These are phyloP conservation scores for Tachystola acroxantha DNA, from an alignment of 2,888 invertebrate genomes.

Conservation along the genomic window DNA sequence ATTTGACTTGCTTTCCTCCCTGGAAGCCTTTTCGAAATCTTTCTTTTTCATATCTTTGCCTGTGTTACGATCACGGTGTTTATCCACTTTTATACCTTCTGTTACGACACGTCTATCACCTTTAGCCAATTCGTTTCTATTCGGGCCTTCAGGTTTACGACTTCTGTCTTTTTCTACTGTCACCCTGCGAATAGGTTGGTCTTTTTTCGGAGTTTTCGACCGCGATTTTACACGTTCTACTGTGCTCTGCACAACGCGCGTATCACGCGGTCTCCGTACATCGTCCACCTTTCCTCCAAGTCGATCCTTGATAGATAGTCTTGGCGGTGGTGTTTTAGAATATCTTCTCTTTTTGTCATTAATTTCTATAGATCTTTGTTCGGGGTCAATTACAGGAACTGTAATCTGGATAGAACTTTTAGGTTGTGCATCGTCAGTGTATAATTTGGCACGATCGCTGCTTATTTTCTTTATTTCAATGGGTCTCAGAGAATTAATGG, in stretches of 20 bases:
- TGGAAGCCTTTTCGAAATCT: slow-evolving; percentile 37
- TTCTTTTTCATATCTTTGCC: slow-evolving; percentile 37
- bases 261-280: slow-evolving; percentile 69
- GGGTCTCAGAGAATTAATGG: slow-evolving; percentile 87
- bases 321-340: slow-evolving; percentile 77
- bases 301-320: slow-evolving; percentile 87
- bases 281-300: slow-evolving; percentile 87
- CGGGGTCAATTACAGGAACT: slow-evolving; percentile 64
- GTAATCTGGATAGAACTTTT: slow-evolving; percentile 72
- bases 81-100: slow-evolving; percentile 41
- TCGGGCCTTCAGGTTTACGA: slow-evolving; percentile 47
- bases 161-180: slow-evolving; percentile 66
- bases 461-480: slow-evolving; percentile 87
- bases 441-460: slow-evolving; percentile 82
- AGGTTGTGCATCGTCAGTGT: slow-evolving; percentile 69
- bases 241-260: slow-evolving; percentile 73
- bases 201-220: slow-evolving; percentile 70
- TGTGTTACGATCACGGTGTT: slow-evolving; percentile 34
- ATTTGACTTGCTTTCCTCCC: slow-evolving; percentile 38
- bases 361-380: slow-evolving; percentile 66
- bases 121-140: slow-evolving; percentile 38
- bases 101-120: slow-evolving; percentile 39
- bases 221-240: slow-evolving; percentile 75
- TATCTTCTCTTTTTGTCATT: slow-evolving; percentile 60
- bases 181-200: slow-evolving; percentile 66